Evolutionary conservation across 2,888 invertebrate species (phyloP).

Genomic region (Dicranocentrus wangi): DNA sequence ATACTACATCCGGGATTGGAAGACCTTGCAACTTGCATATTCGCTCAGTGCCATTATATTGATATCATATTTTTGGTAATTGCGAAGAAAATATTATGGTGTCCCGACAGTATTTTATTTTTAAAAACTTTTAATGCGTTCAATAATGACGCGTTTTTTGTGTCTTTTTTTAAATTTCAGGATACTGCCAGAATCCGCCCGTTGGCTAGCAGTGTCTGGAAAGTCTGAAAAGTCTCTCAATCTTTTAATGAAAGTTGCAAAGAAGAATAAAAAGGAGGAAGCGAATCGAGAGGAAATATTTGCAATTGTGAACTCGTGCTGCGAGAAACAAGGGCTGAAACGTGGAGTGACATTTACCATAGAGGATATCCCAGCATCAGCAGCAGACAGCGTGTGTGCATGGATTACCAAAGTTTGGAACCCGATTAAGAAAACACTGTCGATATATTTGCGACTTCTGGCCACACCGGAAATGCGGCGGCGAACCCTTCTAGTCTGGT

Average conservation of each 20-base stretch:
- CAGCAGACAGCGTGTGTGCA: not conserved
- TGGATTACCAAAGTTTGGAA: slow-evolving; percentile 34
- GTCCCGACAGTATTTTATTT: not conserved
- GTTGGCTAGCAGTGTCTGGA: slow-evolving; percentile 70
- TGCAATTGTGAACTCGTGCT: slow-evolving; percentile 65
- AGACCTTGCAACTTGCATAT: slow-evolving; percentile 67
- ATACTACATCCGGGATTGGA: slow-evolving; percentile 69
- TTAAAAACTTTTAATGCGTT: not conserved
- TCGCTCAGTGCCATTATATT: slow-evolving; percentile 63
- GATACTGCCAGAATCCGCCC: slow-evolving; percentile 71
- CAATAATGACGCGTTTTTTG: not conserved
- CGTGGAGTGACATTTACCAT: slow-evolving; percentile 34
- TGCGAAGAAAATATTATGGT: not conserved
- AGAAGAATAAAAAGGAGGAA: slow-evolving; percentile 59
- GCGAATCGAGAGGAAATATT: slow-evolving; percentile 57
- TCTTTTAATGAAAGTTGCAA: slow-evolving; percentile 65
- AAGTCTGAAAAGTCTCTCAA: slow-evolving; percentile 66
- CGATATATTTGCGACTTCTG: slow-evolving; percentile 54
- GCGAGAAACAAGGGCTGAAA: not conserved
- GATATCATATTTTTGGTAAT: slow-evolving; percentile 69
- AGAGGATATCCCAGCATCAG: slow-evolving; percentile 1
- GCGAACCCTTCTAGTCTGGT: slow-evolving; percentile 70
- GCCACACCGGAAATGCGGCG: slow-evolving; percentile 68
- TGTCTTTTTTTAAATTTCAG: slow-evolving; percentile 38
- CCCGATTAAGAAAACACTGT: slow-evolving; percentile 15